Percentiles rank a stretch among this genome's conserved stretches.
phyloP scores from a whole-genome alignment of 2,888 invertebrate genomes.

The Barypeithes pellucidus region DNA sequence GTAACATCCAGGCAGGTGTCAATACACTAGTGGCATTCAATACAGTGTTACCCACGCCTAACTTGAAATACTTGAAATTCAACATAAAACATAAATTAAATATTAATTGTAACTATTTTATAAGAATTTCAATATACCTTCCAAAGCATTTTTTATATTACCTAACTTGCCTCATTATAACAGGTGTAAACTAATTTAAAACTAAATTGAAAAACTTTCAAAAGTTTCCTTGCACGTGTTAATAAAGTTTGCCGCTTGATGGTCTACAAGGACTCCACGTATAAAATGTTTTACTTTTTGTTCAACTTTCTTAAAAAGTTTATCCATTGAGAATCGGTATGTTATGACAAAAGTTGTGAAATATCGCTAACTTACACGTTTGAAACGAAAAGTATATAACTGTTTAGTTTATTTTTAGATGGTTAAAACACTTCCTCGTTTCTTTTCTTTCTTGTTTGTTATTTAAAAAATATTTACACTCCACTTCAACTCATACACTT shows the following conservation, averaged over 20 bases:
- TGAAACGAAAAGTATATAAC: neutral
- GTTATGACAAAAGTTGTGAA: conserved; percentile 14
- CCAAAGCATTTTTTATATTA: too few species aligned
- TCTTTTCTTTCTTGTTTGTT: neutral
- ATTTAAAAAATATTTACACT: too few species aligned
- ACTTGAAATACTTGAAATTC: too few species aligned
- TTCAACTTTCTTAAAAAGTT: conserved; percentile 10
- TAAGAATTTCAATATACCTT: too few species aligned
- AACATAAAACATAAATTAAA: too few species aligned
- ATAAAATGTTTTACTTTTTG: conserved; percentile 9
- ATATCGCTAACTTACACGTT: neutral
- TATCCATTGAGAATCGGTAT: conserved; percentile 5
- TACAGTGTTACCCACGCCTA: too few species aligned
- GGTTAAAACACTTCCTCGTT: neutral
- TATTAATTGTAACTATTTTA: too few species aligned
- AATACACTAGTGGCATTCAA: too few species aligned
- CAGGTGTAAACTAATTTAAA: conserved; percentile 18
- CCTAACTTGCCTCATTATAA: conserved; percentile 2
- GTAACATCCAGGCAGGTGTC: too few species aligned
- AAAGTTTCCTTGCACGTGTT: conserved; percentile 7
- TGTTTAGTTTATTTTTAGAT: neutral
- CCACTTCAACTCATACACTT: too few species aligned
- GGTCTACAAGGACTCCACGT: neutral
- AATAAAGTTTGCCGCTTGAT: neutral
- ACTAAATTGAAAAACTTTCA: conserved; percentile 19